Base-by-base conservation (phyloP, 2,797 vertebrate genomes). In the Centropyge bicolor region DNA sequence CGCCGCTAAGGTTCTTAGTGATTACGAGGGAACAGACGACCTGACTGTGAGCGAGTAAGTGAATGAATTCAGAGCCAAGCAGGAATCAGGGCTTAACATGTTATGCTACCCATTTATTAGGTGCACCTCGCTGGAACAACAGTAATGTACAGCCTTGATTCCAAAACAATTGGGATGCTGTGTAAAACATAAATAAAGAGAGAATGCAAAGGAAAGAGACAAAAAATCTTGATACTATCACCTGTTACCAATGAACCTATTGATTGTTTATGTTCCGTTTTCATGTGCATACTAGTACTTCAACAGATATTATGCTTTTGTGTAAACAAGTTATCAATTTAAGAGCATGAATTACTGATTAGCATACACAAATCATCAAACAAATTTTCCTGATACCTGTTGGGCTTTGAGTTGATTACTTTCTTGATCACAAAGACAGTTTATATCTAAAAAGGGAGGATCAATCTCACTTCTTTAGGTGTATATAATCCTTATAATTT, bases 1-100 rank as follows among this genome's bases (percentile, higher is more conserved):
- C 24, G 71, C 24, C 17, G 38, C 45, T 76, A 17, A 48, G 55
- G 38, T 60, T 63, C 24, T 59, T 13, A 43, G 62, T 38, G 54
- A 62, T 60, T 52, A 76, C 43, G 10, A 19, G 14, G 31, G 43
- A 83, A 67, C 9, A 51, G 61, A 60, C 52, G 22, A 38, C 6
- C n/a, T 56, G 16, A 69, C n/a, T 14, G 24, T 16, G 22, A 43
- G 46, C 6, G 17, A 48, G 48, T 68, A 64, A 76, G 17, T 55
- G 60, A 79, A 31, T 74, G 20, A 24, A 68, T 63, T 70, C 36
- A 60, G 35, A 63, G 67, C 31, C 69, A 24, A 74, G 56, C 27
- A 35, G 61, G 61, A 55, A 46, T 22, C 31, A 41, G 20, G 19
- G 12, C 20, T 35, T 63, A 84, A 76, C 41, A n/a, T 40, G 67